Base-by-base conservation (phyloP, 1,140 invertebrate species). In the Aphelinus certus region DNA sequence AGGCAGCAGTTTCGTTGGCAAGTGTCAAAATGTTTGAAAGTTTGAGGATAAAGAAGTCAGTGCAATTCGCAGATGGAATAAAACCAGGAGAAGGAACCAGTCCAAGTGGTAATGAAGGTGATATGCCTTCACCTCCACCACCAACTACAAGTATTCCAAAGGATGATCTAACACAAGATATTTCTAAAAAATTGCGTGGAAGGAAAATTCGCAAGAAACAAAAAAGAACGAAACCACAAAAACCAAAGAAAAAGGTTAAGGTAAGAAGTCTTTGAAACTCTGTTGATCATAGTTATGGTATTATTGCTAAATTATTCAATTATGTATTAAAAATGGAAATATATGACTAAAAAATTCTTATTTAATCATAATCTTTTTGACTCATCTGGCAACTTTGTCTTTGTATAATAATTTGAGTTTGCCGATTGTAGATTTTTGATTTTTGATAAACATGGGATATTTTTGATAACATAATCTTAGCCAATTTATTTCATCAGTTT, bases 81-180 rank as follows among this genome's bases (percentile, higher is more conserved):
- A 85, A 88, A 72, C 92, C 92, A n/a, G 92, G 92, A 0, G 90
- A 92, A 77, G 92, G 92, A 0, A 92, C 91, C 1, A 91, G 90
- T 76, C 89, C 90, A 0, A 91, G 90, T 49, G 91, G 90, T 7
- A 90, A 90, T 2, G 91, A 92, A 79, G 86, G 86, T 1, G 91
- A 92, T 67, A 88, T 92, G 80, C 88, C 89, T 5, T 92, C 91
- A 2, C 91, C 92, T 10, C 91, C 91, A n/a, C 91, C 91, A 26
- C 88, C 89, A 0, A 77, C 81, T 2, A 69, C 80, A 67, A 80
- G 63, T 71, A 7, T 83, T 70, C 26, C 76, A 2, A 61, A 67
- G 7, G 76, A 73, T 5, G 79, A 81, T 60, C 67, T 76, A 42
- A 55, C 75, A 7, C 65, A 75, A 55, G 83, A 77, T 80, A 86